Percentiles rank a stretch among this genome's conserved stretches.
Conservation (phyloP, 2,888 invertebrate genomes). For the Drosophila pseudotakahashii region DNA sequence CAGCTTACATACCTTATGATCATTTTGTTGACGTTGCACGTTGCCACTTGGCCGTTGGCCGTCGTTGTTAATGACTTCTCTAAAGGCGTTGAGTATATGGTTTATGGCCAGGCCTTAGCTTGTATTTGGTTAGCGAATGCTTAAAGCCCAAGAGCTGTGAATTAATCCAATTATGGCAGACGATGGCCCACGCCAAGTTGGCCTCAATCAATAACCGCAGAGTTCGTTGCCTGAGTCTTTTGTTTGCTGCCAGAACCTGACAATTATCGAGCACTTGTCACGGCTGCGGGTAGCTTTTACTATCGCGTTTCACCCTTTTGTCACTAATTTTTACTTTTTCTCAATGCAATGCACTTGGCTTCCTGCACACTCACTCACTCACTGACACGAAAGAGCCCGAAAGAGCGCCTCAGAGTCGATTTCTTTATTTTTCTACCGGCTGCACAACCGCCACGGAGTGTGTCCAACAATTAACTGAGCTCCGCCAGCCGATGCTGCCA, state of each 20-base stretch:
- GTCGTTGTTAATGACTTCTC: constrained; percentile 74
- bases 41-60: constrained; percentile 59
- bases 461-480: constrained; percentile 81
- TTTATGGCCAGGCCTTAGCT: constrained; percentile 4
- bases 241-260: constrained; percentile 25
- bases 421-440: constrained; percentile 36
- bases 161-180: constrained; percentile 70
- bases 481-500: constrained; percentile 73
- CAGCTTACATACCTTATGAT: constrained; percentile 79
- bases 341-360: constrained; percentile 43
- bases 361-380: constrained; percentile 31
- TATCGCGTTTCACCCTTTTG: constrained; percentile 34
- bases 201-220: constrained; percentile 56
- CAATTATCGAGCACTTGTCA: constrained; percentile 33
- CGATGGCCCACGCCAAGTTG: constrained; percentile 59
- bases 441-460: constrained; percentile 75
- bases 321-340: constrained; percentile 34
- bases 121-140: constrained; percentile 36
- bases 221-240: constrained; percentile 73
- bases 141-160: constrained; percentile 41
- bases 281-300: constrained; percentile 27
- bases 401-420: constrained; percentile 29
- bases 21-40: constrained; percentile 77
- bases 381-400: constrained; percentile 42
- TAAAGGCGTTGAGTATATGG: constrained; percentile 49